phyloP scores from a whole-genome alignment of 2,888 invertebrate genomes.

The Drosophila atripex region DNA sequence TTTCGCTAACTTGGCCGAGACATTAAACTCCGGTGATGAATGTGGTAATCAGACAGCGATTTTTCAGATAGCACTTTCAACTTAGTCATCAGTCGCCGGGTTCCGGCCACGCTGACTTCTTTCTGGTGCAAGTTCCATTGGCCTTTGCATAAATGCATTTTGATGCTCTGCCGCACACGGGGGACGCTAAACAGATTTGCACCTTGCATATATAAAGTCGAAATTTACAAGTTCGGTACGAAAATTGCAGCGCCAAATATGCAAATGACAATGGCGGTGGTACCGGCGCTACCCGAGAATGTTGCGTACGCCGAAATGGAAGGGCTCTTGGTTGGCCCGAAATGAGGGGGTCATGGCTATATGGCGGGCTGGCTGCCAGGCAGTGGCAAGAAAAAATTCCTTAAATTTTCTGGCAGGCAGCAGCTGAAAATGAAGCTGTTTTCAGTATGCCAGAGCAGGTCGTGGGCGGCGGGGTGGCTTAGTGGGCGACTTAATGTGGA shows the following conservation, averaged over 20 bases:
- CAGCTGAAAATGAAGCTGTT: constrained; percentile 64
- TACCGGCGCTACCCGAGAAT: constrained; percentile 19
- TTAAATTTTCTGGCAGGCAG: constrained; percentile 37
- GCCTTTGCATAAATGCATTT: constrained; percentile 73
- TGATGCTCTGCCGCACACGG: constrained; percentile 51
- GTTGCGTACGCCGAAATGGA: constrained; percentile 23
- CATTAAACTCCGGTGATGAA: not conserved
- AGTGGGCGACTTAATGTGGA: constrained; percentile 31
- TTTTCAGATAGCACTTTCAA: constrained; percentile 9
- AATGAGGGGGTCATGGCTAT: constrained; percentile 24
- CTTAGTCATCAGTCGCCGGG: constrained; percentile 22
- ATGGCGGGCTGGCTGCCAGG: not conserved
- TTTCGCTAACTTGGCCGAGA: not conserved
- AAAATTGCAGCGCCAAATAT: constrained; percentile 76
- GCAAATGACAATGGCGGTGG: constrained; percentile 59
- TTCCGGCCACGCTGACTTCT: constrained; percentile 53
- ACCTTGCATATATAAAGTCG: constrained; percentile 65
- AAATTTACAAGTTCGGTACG: constrained; percentile 68
- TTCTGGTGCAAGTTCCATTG: constrained; percentile 57
- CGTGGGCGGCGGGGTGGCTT: constrained; percentile 1
- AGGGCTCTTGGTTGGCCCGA: constrained; percentile 13
- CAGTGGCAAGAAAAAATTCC: constrained; percentile 9
- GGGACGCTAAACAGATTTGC: constrained; percentile 73
- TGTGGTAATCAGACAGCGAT: not conserved
- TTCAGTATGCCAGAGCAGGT: constrained; percentile 8